phyloP scores from a whole-genome alignment of 1,140 invertebrate species.

The Rhagoletis zephyria region DNA sequence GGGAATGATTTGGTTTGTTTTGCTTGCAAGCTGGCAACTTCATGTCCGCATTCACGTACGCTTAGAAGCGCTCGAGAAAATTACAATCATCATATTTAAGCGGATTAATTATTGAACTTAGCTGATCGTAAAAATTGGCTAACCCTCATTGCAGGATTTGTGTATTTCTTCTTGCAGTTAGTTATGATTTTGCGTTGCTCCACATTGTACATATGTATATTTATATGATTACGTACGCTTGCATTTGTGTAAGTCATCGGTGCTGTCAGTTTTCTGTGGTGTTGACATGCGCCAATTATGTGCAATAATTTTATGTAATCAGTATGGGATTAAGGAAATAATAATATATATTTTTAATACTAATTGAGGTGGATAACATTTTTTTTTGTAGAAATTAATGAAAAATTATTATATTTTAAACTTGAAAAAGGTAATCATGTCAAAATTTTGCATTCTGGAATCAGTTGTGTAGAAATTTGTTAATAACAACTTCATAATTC shows the following conservation, averaged over 20 bases:
- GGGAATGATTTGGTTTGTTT: not conserved
- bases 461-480: too few species aligned
- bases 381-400: too few species aligned
- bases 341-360: constrained; percentile 34
- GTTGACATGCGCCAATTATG: constrained; percentile 52
- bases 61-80: constrained; percentile 35
- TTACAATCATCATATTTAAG: constrained; percentile 53
- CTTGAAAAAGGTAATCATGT: too few species aligned
- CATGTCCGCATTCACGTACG: constrained; percentile 1
- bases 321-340: constrained; percentile 14
- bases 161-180: not conserved
- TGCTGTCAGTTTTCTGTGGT: constrained; percentile 5
- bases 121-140: constrained; percentile 48
- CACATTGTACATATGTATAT: not conserved
- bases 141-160: not conserved
- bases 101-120: constrained; percentile 52
- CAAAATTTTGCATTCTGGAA: too few species aligned
- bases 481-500: too few species aligned
- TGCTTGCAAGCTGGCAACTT: constrained; percentile 8
- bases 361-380: not conserved
- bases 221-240: not conserved
- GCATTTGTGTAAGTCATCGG: not conserved
- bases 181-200: not conserved
- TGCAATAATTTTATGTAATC: constrained; percentile 43
- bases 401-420: too few species aligned